Base-by-base conservation (phyloP, 2,797 vertebrate genomes). In the Mus caroli region DNA sequence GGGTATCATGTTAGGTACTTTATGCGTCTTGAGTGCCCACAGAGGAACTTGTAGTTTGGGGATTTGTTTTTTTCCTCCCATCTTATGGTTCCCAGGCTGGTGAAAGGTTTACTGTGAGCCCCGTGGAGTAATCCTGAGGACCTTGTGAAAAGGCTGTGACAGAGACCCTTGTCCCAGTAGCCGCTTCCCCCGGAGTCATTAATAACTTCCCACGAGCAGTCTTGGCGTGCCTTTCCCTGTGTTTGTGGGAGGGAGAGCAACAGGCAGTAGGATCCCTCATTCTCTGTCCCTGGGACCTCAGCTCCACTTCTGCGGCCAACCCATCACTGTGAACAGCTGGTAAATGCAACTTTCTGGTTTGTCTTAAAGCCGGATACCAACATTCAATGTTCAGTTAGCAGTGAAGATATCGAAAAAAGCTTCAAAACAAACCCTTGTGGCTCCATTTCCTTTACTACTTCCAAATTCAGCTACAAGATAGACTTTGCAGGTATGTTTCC, bases 401-500 rank as follows among this genome's bases (percentile, higher is more conserved):
- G 99, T 88, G 99, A 99, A 98, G 99, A 99, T 98, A 99, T 99
- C 86, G 99, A 99, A 97, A 99, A 98, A 98, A 99, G 99, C 98
- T 99, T 99, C 98, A 99, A 95, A 98, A 98, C 98, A 97, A 99
- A 99, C 97, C 99, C 99, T 20, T 98, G 98, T 12, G 99, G 99
- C 34, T 98, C 99, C 88, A 98, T 99, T 98, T 99, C 99, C 92
- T 99, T 99, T 98, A 99, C 99, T 96, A 99, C 99, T 54, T 98
- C 99, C 90, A 99, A 99, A 98, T 99, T 99, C 98, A 99, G 99
- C 95, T 99, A 99, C 98, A 98, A 98, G 17, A 98, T 99, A 97
- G 99, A 99, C 98, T 99, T 99, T 96, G 98, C 99, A 98, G 99
- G 99, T 99, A 98, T 82, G 98, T 86, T 88, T 78, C 83, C 79